Percentiles rank a stretch among this genome's conserved stretches.
phyloP scores from a whole-genome alignment of 2,888 invertebrate genomes.

The Acleris cristana region DNA sequence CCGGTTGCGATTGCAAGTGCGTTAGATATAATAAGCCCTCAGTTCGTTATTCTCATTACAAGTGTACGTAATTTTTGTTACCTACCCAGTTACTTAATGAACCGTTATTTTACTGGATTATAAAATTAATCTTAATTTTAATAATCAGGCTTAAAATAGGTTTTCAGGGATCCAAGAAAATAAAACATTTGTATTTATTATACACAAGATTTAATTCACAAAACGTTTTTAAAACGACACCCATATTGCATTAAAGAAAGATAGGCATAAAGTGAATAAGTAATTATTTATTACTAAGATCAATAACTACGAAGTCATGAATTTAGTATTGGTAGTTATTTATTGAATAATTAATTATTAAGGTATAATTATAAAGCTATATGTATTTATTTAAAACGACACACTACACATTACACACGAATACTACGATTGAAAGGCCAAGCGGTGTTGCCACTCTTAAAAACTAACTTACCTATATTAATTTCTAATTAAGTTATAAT shows the following conservation, averaged over 20 bases:
- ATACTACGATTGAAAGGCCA: constrained; percentile 81
- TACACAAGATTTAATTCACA: constrained; percentile 79
- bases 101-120: too few relatives aligned
- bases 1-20: too few relatives aligned
- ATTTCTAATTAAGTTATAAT: constrained; percentile 37
- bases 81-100: too few relatives aligned
- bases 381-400: constrained; percentile 55
- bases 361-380: constrained; percentile 50
- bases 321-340: constrained; percentile 46
- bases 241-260: constrained; percentile 77
- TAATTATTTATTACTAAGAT: constrained; percentile 59
- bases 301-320: constrained; percentile 48
- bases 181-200: constrained; percentile 61
- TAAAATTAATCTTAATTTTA: too few relatives aligned
- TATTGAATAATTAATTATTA: constrained; percentile 45
- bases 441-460: constrained; percentile 81
- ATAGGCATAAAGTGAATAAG: constrained; percentile 77
- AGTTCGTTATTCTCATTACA: too few relatives aligned
- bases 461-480: constrained; percentile 48
- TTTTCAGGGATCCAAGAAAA: constrained; percentile 49
- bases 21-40: too few relatives aligned
- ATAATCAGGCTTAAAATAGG: neutral
- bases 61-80: too few relatives aligned
- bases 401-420: constrained; percentile 59
- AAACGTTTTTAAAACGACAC: constrained; percentile 82